Evolutionary conservation across 2,888 invertebrate species (phyloP).

Genomic region (Nycteola revayana): DNA sequence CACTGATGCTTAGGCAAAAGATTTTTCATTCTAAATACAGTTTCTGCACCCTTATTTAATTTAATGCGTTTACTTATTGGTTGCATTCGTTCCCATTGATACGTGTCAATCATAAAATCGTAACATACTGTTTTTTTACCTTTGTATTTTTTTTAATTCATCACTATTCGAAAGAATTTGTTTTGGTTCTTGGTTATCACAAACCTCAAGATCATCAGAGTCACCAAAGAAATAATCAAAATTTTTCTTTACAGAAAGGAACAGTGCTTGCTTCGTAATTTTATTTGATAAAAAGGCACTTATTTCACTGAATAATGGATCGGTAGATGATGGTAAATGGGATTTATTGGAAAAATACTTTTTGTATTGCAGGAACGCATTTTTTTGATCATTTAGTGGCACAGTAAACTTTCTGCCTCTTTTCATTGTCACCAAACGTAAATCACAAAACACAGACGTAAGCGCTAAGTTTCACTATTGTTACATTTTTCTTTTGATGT

Average conservation of each 20-base stretch:
- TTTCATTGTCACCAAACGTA: constrained; percentile 11
- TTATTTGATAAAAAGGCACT: constrained; percentile 10
- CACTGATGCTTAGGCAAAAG: constrained; percentile 9
- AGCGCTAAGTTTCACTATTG: too few species aligned
- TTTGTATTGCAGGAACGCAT: constrained; percentile 12
- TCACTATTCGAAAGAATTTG: constrained; percentile 3
- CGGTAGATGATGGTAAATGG: constrained; percentile 12
- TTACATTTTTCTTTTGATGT: too few species aligned
- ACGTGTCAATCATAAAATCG: constrained; percentile 10
- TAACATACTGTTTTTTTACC: constrained; percentile 7
- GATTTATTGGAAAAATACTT: constrained; percentile 11
- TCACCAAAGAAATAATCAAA: constrained; percentile 11
- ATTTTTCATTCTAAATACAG: constrained; percentile 7
- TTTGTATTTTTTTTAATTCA: constrained; percentile 4
- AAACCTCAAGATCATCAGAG: constrained; percentile 4
- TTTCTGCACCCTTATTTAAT: constrained; percentile 10
- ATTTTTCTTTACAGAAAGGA: constrained; percentile 11
- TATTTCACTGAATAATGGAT: constrained; percentile 14
- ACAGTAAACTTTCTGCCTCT: constrained; percentile 16
- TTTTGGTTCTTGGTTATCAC: constrained; percentile 6
- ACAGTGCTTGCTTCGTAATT: constrained; percentile 14
- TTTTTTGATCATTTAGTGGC: constrained; percentile 14
- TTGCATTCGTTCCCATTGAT: constrained; percentile 10
- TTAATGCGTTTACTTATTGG: constrained; percentile 10
- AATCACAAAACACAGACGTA: too few species aligned